Evolutionary conservation across 92 coral and sea anemone species (phyloP).

Genomic region (Nematostella vectensis): DNA sequence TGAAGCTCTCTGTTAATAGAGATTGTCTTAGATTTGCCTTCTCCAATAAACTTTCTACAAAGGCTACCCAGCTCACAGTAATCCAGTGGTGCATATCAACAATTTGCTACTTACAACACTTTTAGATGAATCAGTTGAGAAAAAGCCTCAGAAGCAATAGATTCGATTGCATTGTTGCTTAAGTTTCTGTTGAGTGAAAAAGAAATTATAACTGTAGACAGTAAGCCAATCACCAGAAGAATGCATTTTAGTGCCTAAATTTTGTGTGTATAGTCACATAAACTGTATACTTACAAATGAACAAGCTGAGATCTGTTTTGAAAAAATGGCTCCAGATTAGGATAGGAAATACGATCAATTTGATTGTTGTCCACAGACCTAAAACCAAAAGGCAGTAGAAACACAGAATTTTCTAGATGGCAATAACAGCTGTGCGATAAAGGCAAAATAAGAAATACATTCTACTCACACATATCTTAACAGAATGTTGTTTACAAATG

Average conservation of each 20-base stretch:
- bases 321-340: constrained; percentile 71
- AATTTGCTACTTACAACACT: constrained; percentile 62
- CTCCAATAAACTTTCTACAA: not conserved
- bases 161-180: constrained; percentile 55
- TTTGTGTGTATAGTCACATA: too few relatives aligned
- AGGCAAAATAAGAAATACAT: not conserved
- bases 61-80: not conserved
- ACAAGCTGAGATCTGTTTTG: constrained; percentile 76
- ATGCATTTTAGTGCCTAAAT: too few relatives aligned
- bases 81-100: not conserved
- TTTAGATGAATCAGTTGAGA: constrained; percentile 64
- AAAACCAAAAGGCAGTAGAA: not conserved
- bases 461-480: constrained; percentile 64
- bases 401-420: not conserved
- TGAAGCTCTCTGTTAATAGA: constrained; percentile 61
- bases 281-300: constrained; percentile 68
- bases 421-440: not conserved
- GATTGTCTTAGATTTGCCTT: not conserved
- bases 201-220: not conserved
- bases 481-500: constrained; percentile 52
- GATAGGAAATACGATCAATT: constrained; percentile 53
- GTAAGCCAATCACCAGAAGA: too few relatives aligned
- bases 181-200: constrained; percentile 39
- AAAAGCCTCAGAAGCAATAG: constrained; percentile 66
- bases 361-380: constrained; percentile 80